These are phyloP conservation scores for Planococcus citri DNA, from an alignment of 1,140 invertebrate species.

Conservation along the genomic window DNA sequence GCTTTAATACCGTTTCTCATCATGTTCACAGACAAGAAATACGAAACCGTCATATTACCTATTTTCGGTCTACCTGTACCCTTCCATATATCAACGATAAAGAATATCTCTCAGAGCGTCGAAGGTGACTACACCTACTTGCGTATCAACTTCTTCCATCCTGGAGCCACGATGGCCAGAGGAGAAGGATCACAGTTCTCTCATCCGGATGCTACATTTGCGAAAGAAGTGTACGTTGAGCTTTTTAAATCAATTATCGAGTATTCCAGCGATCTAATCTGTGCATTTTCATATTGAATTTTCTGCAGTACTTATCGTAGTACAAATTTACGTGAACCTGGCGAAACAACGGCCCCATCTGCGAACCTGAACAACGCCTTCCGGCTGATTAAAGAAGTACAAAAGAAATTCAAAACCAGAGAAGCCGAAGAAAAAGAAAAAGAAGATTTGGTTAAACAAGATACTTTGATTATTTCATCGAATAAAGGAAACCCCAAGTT, in stretches of 20 bases:
- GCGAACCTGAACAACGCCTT: slow-evolving; percentile 94
- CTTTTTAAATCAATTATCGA: too few relatives aligned
- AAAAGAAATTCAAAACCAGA: slow-evolving; percentile 95
- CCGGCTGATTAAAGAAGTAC: slow-evolving; percentile 96
- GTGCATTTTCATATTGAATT: too few relatives aligned
- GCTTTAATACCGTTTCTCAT: neutral
- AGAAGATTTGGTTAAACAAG: slow-evolving; percentile 97
- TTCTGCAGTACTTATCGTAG: slow-evolving; percentile 82
- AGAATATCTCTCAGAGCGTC: slow-evolving; percentile 95
- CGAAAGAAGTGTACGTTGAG: slow-evolving; percentile 92
- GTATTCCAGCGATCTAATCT: too few relatives aligned
- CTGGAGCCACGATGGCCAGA: slow-evolving; percentile 86
- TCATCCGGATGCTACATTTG: slow-evolving; percentile 88
- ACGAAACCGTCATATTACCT: slow-evolving; percentile 93
- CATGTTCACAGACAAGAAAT: slow-evolving; percentile 70
- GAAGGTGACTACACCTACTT: slow-evolving; percentile 99
- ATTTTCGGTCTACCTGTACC: slow-evolving; percentile 91
- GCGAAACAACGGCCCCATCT: slow-evolving; percentile 87
- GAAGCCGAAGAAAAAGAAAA: slow-evolving; percentile 98
- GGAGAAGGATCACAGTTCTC: slow-evolving; percentile 81
- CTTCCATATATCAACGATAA: slow-evolving; percentile 97
- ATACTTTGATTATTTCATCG: slow-evolving; percentile 86
- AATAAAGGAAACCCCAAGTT: slow-evolving; percentile 97
- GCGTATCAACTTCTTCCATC: slow-evolving; percentile 97
- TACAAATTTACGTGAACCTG: slow-evolving; percentile 94